Percentiles rank a stretch among this genome's conserved stretches.
Conservation (phyloP, 2,888 invertebrate species). For the Cheilosia urbana region DNA sequence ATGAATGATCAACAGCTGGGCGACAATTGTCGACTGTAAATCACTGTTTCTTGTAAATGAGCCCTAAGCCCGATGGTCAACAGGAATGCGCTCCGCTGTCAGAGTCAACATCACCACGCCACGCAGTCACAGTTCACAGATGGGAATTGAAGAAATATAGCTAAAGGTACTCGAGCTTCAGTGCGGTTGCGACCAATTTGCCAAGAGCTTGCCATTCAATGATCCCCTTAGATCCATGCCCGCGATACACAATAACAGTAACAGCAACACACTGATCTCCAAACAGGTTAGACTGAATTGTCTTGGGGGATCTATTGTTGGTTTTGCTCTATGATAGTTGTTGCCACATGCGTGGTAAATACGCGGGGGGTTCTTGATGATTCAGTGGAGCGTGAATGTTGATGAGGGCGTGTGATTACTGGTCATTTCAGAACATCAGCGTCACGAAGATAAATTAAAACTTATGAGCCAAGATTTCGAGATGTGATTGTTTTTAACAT, state of each 20-base stretch:
- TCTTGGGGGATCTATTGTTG: constrained; percentile 44
- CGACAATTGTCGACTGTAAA: constrained; percentile 61
- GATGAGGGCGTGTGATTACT: constrained; percentile 35
- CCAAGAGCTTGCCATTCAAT: constrained; percentile 46
- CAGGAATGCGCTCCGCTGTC: constrained; percentile 1
- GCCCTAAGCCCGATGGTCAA: constrained; percentile 40
- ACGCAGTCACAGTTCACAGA: background rate
- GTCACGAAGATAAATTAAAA: constrained; percentile 30
- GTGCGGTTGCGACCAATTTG: constrained; percentile 53
- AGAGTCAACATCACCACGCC: background rate
- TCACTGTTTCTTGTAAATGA: constrained; percentile 58
- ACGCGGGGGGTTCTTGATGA: constrained; percentile 44
- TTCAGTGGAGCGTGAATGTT: constrained; percentile 30
- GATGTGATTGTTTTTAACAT: constrained; percentile 1
- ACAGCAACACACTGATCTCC: constrained; percentile 23
- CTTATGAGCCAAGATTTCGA: background rate
- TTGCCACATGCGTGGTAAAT: constrained; percentile 23
- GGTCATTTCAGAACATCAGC: constrained; percentile 33
- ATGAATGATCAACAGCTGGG: constrained; percentile 67
- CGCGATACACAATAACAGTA: constrained; percentile 24
- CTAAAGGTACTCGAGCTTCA: constrained; percentile 21
- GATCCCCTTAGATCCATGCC: constrained; percentile 56
- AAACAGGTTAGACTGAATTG: constrained; percentile 15
- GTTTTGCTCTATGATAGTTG: background rate
- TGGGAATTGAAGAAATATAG: constrained; percentile 28